Evolutionary conservation across 2,888 invertebrate species (phyloP).

Genomic region (Proisotoma minuta): DNA sequence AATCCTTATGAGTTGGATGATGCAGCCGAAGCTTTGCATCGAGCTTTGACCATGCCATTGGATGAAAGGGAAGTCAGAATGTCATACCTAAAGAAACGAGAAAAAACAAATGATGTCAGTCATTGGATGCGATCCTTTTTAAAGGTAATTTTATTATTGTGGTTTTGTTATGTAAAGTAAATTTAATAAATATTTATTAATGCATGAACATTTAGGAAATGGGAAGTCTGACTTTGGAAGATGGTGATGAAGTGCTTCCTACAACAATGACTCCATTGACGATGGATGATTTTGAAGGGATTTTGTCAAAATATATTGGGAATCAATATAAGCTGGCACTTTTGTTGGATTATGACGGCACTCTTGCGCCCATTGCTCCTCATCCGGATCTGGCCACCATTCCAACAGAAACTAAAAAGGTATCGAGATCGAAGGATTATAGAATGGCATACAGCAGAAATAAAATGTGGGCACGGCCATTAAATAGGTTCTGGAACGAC

Average conservation of each 20-base stretch:
- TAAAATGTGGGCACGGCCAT: not conserved
- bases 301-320: constrained; percentile 78
- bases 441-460: not conserved
- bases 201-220: constrained; percentile 56
- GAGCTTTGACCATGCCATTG: constrained; percentile 83
- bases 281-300: constrained; percentile 84
- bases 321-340: constrained; percentile 78
- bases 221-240: constrained; percentile 63
- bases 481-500: constrained; percentile 65
- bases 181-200: not conserved
- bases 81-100: constrained; percentile 75
- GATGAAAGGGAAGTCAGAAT: constrained; percentile 80
- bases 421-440: constrained; percentile 10
- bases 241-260: constrained; percentile 72
- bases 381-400: constrained; percentile 84
- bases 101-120: constrained; percentile 76
- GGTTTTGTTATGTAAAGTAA: not conserved
- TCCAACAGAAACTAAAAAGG: constrained; percentile 71
- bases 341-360: constrained; percentile 81
- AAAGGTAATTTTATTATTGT: constrained; percentile 51
- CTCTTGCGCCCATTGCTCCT: constrained; percentile 80
- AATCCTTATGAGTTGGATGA: constrained; percentile 85
- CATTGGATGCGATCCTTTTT: constrained; percentile 85
- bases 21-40: constrained; percentile 79
- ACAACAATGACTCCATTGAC: constrained; percentile 86